Base-by-base conservation (phyloP, 1,140 invertebrate genomes). In the Cecropterus lyciades region DNA sequence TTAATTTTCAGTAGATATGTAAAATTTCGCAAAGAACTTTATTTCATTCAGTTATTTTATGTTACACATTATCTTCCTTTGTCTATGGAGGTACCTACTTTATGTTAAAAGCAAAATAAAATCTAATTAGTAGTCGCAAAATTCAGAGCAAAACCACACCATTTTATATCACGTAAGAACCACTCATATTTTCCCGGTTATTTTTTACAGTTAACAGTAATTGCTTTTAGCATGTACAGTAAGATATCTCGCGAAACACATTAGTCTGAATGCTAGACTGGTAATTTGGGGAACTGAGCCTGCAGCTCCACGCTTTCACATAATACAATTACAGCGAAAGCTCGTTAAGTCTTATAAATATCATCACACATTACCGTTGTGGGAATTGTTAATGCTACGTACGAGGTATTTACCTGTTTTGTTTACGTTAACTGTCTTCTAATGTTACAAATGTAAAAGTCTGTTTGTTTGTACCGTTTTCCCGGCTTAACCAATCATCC, bases 281-380 rank as follows among this genome's bases (percentile, higher is more conserved):
- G 68, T 64, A 77, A 79, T 68, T 75, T 69, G 43, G 62, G 64
- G 60, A 46, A 48, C 45, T 45, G 37, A 43, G 66, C 59, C 33
- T 52, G 11, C 37, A 37, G 53, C 62, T 65, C 30, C 64, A 57
- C 30, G 60, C 55, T 75, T 75, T 77, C 71, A 80, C 77, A 79
- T 70, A 77, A 75, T 57, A 70, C 73, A 72, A 84, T 84, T 73
- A 75, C 55, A 46, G 43, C 57, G 63, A 69, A 60, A 69, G 56
- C 64, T 60, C 70, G 63, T 66, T 73, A 60, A 66, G 67, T 53
- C 46, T 67, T 74, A 72, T 72, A 70, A 74, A 76, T 76, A 72
- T 73, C 72, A 73, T 43, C 40, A 43, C 40, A 43, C n/a, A 43
- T 43, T 43, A 43, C 63, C 49, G 66, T 71, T 59, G 42, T 43